A percentile compares a stretch with the other conserved stretches of the same genome.
phyloP scores from a whole-genome alignment of 2,113 vertebrate genomes.

The Rhea pennata region DNA sequence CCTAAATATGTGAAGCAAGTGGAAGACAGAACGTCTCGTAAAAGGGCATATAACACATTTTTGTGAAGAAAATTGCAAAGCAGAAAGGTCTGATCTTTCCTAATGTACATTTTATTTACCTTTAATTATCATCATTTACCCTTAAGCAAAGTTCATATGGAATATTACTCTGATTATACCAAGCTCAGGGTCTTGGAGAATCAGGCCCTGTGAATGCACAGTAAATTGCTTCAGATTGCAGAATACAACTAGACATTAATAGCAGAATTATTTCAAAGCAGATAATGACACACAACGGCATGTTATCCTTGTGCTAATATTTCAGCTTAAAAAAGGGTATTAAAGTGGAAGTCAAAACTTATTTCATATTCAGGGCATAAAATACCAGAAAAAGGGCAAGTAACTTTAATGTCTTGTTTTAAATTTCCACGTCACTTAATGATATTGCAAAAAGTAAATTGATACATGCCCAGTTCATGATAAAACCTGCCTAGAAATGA shows the following conservation, averaged over 20 bases:
- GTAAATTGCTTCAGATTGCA: not conserved
- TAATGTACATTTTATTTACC: not conserved
- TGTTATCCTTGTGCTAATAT: not conserved
- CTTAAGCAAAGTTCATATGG: not conserved
- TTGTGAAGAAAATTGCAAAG: not conserved
- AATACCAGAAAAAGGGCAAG: not conserved
- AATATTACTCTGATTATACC: not conserved
- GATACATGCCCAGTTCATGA: not conserved
- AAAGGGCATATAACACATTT: not conserved
- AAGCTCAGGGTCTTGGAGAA: not conserved
- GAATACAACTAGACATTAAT: not conserved
- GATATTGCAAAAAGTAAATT: slow-evolving; percentile 2
- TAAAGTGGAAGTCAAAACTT: not conserved
- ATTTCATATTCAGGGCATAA: not conserved
- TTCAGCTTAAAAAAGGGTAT: not conserved
- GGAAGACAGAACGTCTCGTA: not conserved
- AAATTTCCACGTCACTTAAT: not conserved
- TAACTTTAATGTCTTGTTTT: not conserved
- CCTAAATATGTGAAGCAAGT: not conserved
- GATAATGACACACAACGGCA: not conserved
- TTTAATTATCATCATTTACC: not conserved
- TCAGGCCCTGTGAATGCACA: not conserved
- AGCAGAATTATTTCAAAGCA: not conserved
- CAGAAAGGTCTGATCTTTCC: not conserved
- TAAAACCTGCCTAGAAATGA: not conserved